These are phyloP conservation scores for Oxytorus armatus DNA, from an alignment of 2,888 invertebrate species.

Conservation along the genomic window DNA sequence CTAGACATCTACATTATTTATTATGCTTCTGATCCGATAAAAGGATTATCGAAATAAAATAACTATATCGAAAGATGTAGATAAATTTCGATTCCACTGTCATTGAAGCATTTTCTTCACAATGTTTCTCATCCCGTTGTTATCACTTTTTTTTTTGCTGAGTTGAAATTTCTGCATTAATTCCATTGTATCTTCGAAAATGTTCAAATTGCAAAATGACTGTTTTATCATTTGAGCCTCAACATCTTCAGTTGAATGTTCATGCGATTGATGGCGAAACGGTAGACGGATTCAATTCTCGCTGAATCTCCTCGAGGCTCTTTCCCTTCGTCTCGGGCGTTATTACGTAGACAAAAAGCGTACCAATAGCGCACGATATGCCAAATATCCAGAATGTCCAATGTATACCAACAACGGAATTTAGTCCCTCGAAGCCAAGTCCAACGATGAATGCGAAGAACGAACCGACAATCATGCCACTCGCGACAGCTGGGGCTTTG, in stretches of 20 bases:
- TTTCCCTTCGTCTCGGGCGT: constrained; percentile 88
- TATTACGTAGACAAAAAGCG: constrained; percentile 85
- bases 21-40: not conserved
- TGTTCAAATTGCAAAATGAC: not conserved
- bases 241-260: constrained; percentile 9
- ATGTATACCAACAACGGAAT: constrained; percentile 85
- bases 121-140: too few relatives aligned
- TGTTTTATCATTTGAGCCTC: not conserved
- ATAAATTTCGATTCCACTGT: too few relatives aligned
- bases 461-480: constrained; percentile 87
- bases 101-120: not conserved
- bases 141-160: not conserved
- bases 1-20: not conserved
- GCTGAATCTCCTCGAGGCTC: constrained; percentile 87
- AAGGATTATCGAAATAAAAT: too few relatives aligned
- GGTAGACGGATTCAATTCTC: constrained; percentile 71
- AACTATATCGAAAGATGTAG: too few relatives aligned
- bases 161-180: too few relatives aligned
- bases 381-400: constrained; percentile 87
- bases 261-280: constrained; percentile 50
- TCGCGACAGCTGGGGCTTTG: constrained; percentile 88
- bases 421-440: constrained; percentile 86
- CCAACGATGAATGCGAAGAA: constrained; percentile 87
- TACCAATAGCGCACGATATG: constrained; percentile 85
- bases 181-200: not conserved